phyloP scores from a whole-genome alignment of 2,888 invertebrate species.

The Diaprepes abbreviatus region DNA sequence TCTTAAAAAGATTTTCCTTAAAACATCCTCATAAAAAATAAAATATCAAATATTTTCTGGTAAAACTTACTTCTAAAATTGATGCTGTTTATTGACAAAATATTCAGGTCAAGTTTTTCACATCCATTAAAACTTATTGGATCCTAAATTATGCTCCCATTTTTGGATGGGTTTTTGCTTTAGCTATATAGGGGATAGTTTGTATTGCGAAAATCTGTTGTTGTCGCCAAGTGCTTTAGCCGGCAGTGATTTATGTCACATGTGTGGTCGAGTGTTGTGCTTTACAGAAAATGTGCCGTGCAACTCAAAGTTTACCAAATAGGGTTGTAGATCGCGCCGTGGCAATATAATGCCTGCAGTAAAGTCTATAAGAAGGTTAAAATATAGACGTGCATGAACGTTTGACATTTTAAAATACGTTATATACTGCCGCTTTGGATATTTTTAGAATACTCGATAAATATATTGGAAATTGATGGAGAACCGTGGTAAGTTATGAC shows the following conservation, averaged over 20 bases:
- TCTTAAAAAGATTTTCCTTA: too few relatives aligned
- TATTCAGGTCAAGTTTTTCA: conserved; percentile 44
- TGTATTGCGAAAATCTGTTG: conserved; percentile 63
- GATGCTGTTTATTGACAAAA: conserved; percentile 24
- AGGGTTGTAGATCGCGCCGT: conserved; percentile 24
- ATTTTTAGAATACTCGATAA: background rate
- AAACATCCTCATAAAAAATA: too few relatives aligned
- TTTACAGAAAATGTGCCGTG: conserved; percentile 57
- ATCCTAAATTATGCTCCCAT: conserved; percentile 46
- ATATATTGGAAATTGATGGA: background rate
- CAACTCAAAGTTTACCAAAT: conserved; percentile 39
- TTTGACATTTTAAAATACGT: conserved; percentile 20
- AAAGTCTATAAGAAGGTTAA: conserved; percentile 30
- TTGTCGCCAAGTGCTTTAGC: conserved; percentile 63
- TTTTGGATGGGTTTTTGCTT: conserved; percentile 41
- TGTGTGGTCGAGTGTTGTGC: conserved; percentile 62
- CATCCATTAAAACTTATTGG: conserved; percentile 44
- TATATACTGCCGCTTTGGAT: conserved; percentile 2
- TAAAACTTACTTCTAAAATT: background rate
- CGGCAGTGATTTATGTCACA: conserved; percentile 60
- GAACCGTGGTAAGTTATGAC: background rate
- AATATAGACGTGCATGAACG: conserved; percentile 31
- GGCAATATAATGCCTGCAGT: conserved; percentile 21
- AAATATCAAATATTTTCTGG: too few relatives aligned
- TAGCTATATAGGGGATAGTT: conserved; percentile 59